Evolutionary conservation across 2,888 invertebrate species (phyloP), one percentile per base, ranked within the genome.

Genomic region (Hypena proboscidalis): DNA sequence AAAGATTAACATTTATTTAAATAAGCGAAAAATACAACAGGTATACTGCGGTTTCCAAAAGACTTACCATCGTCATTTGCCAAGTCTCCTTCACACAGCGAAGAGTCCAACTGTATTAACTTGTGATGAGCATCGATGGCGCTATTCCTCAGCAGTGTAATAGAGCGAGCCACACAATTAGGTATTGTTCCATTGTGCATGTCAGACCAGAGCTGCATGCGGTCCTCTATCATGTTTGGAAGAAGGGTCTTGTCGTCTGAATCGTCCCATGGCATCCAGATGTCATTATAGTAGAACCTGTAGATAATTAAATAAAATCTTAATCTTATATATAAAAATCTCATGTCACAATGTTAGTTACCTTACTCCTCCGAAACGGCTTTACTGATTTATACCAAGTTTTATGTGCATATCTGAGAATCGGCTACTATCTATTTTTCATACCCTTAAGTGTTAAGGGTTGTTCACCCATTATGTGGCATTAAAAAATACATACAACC

Each of bases 211-310:
- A 91, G 80, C 0, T 80, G 75, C 87, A 90, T 88, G 15, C 91
- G 79, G 26, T 90, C 87, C 52, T 90, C 86, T 17, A 91, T 85
- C 10, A 88, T 89, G n/a, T 80, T 80, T 1, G 88, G 83, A 0
- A 87, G 57, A 0, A 90, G 69, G 1, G 92, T 87, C 56, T 94
- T 94, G 40, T 94, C 93, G 38, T 94, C 94, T 26, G 91, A 83
- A 55, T 95, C 94, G 20, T 90, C 90, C 95, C 95, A 95, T 0
- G 94, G 94, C 93, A 94, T 93, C 92, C 94, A 93, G 22, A 95
- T 78, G 51, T 94, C 89, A 20, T 90, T 91, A 63, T 93, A 94
- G 67, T 93, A 95, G 56, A 94, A 94, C 61, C 94, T 89, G 51
- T 0, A 44, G 38, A 3, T 4, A 6, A 5, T 17, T 17, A 17